Conservation (phyloP, 2,888 invertebrate genomes). For the Hypena proboscidalis region DNA sequence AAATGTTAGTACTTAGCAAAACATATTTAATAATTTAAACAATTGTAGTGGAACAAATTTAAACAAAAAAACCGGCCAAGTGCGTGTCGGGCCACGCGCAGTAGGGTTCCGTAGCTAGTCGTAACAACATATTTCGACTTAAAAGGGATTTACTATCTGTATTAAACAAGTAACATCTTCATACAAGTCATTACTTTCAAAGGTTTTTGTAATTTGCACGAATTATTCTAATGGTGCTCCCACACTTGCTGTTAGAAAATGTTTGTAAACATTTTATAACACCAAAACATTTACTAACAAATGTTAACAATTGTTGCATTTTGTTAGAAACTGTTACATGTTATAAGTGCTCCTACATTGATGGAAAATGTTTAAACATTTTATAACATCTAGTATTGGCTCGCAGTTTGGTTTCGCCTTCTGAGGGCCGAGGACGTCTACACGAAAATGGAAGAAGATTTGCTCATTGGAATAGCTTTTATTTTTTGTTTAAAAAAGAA, state of each 20-base stretch:
- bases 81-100: too few relatives aligned
- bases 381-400: conserved; percentile 30
- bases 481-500: conserved; percentile 34
- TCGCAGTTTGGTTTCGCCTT: conserved; percentile 33
- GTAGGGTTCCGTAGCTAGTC: too few relatives aligned
- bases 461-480: conserved; percentile 36
- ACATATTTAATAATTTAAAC: too few relatives aligned
- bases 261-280: not conserved
- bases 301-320: not conserved
- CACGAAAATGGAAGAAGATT: conserved; percentile 39
- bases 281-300: not conserved
- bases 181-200: too few relatives aligned
- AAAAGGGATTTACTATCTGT: too few relatives aligned
- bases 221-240: conserved; percentile 1
- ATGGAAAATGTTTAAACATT: conserved; percentile 25
- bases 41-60: too few relatives aligned
- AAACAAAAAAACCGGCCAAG: too few relatives aligned
- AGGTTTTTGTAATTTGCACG: too few relatives aligned
- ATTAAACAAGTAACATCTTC: too few relatives aligned
- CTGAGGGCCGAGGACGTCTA: conserved; percentile 33
- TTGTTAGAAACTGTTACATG: conserved; percentile 6
- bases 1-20: too few relatives aligned
- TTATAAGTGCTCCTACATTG: conserved; percentile 17
- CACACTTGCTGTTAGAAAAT: not conserved
- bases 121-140: too few relatives aligned